Conservation (phyloP, 2,888 invertebrate species). For the Drosophila melanosoma region DNA sequence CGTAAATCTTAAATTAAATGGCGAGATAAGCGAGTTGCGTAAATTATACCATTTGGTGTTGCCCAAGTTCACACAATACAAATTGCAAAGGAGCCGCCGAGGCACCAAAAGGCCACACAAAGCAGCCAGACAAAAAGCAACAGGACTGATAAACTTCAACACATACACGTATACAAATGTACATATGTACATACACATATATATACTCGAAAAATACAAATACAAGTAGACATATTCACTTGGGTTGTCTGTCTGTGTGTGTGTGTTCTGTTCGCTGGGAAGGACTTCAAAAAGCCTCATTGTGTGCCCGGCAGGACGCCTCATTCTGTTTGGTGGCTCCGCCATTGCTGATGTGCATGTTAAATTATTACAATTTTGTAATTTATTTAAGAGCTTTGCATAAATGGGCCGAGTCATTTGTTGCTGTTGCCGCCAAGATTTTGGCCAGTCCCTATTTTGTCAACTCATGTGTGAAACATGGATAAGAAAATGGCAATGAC, state of each 20-base stretch:
- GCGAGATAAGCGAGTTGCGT: conserved; percentile 60
- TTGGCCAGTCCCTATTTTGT: conserved; percentile 27
- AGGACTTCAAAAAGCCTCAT: conserved; percentile 44
- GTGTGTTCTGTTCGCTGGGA: conserved; percentile 16
- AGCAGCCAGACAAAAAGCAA: conserved; percentile 35
- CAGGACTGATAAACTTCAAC: conserved; percentile 29
- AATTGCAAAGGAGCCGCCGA: conserved; percentile 38
- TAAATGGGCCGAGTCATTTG: conserved; percentile 74
- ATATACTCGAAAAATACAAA: background rate
- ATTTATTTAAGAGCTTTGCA: conserved; percentile 81
- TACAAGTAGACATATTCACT: background rate
- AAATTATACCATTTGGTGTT: conserved; percentile 63
- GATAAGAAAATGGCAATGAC: conserved; percentile 43
- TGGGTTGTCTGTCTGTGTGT: background rate
- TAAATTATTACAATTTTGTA: conserved; percentile 81
- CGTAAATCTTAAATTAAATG: conserved; percentile 70
- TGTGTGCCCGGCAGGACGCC: conserved; percentile 30
- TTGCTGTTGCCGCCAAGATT: conserved; percentile 16
- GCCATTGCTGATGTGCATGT: conserved; percentile 51
- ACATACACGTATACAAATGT: conserved; percentile 5
- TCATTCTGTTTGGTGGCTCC: conserved; percentile 23
- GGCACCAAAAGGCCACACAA: conserved; percentile 45
- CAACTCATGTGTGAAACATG: conserved; percentile 52
- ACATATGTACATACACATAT: background rate
- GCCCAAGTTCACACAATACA: conserved; percentile 61